Base-by-base conservation (phyloP, 2,113 vertebrate species). In the Equus quagga region DNA sequence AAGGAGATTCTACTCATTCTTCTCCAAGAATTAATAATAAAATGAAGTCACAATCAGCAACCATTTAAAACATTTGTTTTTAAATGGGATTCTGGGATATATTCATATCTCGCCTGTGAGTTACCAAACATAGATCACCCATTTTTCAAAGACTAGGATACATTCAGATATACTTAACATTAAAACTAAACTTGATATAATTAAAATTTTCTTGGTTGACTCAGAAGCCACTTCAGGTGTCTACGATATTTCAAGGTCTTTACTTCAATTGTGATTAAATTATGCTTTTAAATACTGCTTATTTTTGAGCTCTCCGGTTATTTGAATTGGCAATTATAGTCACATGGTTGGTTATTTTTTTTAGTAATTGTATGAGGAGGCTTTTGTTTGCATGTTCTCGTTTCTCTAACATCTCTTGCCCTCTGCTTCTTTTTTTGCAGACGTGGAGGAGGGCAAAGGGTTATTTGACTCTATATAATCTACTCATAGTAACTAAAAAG, bases 1-100 rank as follows among this genome's bases (percentile, higher is more conserved):
- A 56, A 90, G 51, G 33, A 65, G 31, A 82, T 9, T 70, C 76
- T 65, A 83, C 17, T 46, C 54, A 92, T 54, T 94, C 67, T 95
- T 60, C 69, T 90, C 82, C 49, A 92, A 94, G 75, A 70, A 91
- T 80, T 72, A 91, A 60, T 69, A n/a, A 92, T 23, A 89, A 75
- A 91, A 76, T 65, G 15, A 76, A 83, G 70, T 18, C 10, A 81
- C 21, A 62, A 72, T n/a, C 31, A 67, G 31, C 8, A 83, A 79
- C 33, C 76, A 10, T 58, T 51, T 46, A 78, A 85, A 89, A 58
- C 26, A 44, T 18, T 70, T 70, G 72, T 69, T 26, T 70, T 62
- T 94, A 54, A 93, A 41, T 51, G 18, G 19, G 75, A 54, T 86
- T 79, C 33, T 90, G 41, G 12, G 49, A 75, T 80, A 51, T 80